Conservation (phyloP, 2,797 vertebrate genomes). For the Mus minutoides region DNA sequence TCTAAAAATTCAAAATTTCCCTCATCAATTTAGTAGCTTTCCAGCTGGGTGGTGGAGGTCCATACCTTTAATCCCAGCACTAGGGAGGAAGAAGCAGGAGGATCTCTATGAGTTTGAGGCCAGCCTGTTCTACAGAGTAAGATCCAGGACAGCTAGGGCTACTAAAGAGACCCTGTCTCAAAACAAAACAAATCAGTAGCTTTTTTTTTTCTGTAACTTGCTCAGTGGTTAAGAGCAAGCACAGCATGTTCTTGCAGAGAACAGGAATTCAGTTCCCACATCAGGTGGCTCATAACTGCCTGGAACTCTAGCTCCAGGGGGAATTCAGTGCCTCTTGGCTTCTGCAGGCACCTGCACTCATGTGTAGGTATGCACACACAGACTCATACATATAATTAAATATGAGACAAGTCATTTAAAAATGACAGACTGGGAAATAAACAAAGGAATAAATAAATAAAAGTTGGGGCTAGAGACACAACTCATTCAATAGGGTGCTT, state of each 20-base stretch:
- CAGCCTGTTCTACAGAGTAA: background rate
- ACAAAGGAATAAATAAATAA: background rate
- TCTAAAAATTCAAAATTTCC: background rate
- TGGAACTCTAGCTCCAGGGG: background rate
- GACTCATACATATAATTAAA: background rate
- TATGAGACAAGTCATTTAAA: background rate
- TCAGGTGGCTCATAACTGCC: background rate
- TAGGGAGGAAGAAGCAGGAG: background rate
- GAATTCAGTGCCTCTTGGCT: background rate
- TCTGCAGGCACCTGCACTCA: background rate
- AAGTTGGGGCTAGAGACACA: background rate
- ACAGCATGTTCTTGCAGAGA: background rate
- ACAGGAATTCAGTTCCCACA: background rate
- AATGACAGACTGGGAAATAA: background rate
- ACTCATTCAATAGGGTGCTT: background rate
- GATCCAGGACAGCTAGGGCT: background rate
- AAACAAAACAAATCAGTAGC: too few species aligned
- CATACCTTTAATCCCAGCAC: background rate
- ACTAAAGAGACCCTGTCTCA: too few species aligned
- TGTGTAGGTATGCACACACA: background rate
- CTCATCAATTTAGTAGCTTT: background rate
- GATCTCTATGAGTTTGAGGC: background rate
- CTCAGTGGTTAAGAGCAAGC: background rate
- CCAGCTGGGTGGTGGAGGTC: background rate
- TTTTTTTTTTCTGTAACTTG: too few species aligned